Percentiles rank a stretch among this genome's conserved stretches.
These are phyloP conservation scores for Danio kyathit DNA, from an alignment of 2,797 vertebrate genomes.

Conservation along the genomic window DNA sequence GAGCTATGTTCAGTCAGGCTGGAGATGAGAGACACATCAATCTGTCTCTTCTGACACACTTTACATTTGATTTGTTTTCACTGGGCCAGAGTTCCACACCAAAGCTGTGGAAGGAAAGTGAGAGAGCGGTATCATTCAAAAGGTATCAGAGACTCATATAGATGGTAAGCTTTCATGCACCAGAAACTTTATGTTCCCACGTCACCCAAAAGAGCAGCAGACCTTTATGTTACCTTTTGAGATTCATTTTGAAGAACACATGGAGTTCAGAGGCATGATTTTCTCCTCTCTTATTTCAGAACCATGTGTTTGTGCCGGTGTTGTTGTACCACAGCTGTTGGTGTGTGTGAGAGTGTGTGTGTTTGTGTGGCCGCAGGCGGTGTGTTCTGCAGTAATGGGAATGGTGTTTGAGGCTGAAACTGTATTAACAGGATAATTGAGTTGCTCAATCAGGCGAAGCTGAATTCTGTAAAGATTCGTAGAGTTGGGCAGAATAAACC, in stretches of 20 bases:
- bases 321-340: conserved; percentile 28
- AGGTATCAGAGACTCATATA: not conserved
- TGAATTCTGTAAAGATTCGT: conserved; percentile 68
- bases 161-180: not conserved
- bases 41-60: conserved; percentile 60
- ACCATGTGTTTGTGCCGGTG: conserved; percentile 39
- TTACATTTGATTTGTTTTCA: conserved; percentile 62
- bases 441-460: conserved; percentile 79
- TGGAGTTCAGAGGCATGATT: conserved; percentile 8
- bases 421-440: conserved; percentile 81
- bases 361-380: conserved; percentile 60
- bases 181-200: conserved; percentile 19
- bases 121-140: conserved; percentile 25
- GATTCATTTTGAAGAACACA: not conserved
- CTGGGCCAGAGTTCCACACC: conserved; percentile 41
- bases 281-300: conserved; percentile 12
- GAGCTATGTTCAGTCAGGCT: conserved; percentile 64
- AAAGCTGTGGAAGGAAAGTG: conserved; percentile 8
- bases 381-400: conserved; percentile 65
- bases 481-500: conserved; percentile 60
- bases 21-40: conserved; percentile 64
- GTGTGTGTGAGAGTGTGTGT: conserved; percentile 42
- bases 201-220: not conserved
- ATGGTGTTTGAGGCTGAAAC: conserved; percentile 70
- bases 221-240: not conserved